Base-by-base conservation (phyloP, 2,888 invertebrate genomes). In the Sinhomidia bicolor region DNA sequence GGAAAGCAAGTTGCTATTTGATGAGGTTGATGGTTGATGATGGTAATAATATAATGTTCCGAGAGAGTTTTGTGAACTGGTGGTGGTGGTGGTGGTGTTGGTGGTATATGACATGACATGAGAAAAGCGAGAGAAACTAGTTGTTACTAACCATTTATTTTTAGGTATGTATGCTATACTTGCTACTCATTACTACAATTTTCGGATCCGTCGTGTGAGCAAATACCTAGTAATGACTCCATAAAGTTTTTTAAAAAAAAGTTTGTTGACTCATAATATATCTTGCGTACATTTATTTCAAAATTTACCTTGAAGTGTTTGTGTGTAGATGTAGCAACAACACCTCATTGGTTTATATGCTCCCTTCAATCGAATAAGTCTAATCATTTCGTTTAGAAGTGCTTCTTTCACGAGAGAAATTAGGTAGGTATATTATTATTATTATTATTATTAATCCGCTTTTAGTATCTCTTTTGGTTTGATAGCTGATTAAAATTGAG, bases 201-300 rank as follows among this genome's bases (percentile, higher is more conserved):
- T 36, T 36, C 6, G 12, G 10, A 9, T 51, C 20, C 1, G 54
- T 57, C 20, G 6, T 2, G 4, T 5, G 6, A 57, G 10, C 4
- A 20, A 9, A 20, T 2, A 57, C 44, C 5, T 29, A 36, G 17
- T 14, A 5, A 17, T 10, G 32, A 41, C 41, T 1, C 1, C 20
- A n/a, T 26, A n/a, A n/a, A 10, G 51, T 54, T 51, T 78, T 54
- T 51, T 51, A 1, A 78, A 78, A 29, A 78, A 78, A 78, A 54
- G 76, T 78, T 78, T 78, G 54, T 78, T 51, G 26, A 32, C 54
- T 54, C 51, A 54, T 51, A 17, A n/a, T n/a, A n/a, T n/a, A n/a
- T n/a, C n/a, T n/a, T 78, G 14, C 54, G 51, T 78, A 51, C 54
- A 54, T 74, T 74, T 23, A 9, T 44, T 54, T 54, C 54, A 14